These are phyloP conservation scores for Chironomus tentans DNA, from an alignment of 2,888 invertebrate genomes.

Conservation along the genomic window DNA sequence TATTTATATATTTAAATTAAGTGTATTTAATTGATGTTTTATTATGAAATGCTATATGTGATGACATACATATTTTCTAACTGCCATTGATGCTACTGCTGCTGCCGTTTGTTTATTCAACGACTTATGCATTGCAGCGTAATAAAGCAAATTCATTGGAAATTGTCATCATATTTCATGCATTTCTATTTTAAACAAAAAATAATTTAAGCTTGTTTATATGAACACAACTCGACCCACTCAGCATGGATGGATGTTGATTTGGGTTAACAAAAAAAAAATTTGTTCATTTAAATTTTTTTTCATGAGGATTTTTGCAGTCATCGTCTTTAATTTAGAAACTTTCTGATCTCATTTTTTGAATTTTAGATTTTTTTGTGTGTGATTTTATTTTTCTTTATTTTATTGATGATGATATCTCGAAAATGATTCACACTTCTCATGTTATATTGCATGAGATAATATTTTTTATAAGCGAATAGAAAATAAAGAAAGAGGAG, in stretches of 20 bases:
- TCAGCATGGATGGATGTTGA: background rate
- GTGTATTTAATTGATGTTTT: conserved; percentile 8
- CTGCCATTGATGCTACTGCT: too few relatives aligned
- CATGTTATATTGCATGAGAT: too few relatives aligned
- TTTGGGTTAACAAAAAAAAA: too few relatives aligned
- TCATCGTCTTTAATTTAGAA: too few relatives aligned
- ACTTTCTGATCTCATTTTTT: background rate
- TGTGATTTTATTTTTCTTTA: background rate
- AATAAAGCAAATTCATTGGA: background rate
- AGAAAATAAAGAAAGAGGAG: background rate
- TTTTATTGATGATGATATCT: background rate
- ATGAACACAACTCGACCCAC: background rate
- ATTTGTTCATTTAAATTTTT: too few relatives aligned
- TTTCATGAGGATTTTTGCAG: too few relatives aligned
- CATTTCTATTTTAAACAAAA: background rate
- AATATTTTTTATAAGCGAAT: too few relatives aligned
- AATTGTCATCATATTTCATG: background rate
- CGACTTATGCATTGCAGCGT: too few relatives aligned
- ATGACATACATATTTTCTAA: background rate
- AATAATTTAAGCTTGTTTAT: too few relatives aligned
- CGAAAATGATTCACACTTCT: background rate
- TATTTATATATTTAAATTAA: background rate
- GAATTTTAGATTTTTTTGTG: too few relatives aligned
- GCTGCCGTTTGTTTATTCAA: too few relatives aligned
- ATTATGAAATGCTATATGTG: background rate